These are phyloP conservation scores for Galaxias olidus DNA, from an alignment of 2,797 vertebrate species.

Conservation along the genomic window DNA sequence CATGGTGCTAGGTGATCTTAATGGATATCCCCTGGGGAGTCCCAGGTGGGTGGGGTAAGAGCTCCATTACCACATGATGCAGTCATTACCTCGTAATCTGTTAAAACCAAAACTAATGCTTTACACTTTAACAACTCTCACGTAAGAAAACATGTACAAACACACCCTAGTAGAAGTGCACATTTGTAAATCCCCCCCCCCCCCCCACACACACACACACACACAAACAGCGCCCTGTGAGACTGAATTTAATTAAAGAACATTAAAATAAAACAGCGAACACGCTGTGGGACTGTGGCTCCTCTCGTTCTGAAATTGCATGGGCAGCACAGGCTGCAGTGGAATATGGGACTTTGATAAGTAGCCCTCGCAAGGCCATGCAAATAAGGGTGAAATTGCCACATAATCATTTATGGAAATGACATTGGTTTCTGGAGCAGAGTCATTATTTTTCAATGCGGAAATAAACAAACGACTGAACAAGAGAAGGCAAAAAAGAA, in stretches of 20 bases:
- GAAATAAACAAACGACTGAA: slow-evolving; percentile 35
- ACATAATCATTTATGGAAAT: slow-evolving; percentile 71
- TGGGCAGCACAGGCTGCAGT: slow-evolving; percentile 47
- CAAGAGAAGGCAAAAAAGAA: slow-evolving; percentile 16
- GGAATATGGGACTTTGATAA: slow-evolving; percentile 67
- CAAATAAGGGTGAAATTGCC: slow-evolving; percentile 68
- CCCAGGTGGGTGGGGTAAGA: too few relatives aligned
- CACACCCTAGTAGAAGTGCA: too few relatives aligned
- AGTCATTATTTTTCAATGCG: slow-evolving; percentile 53
- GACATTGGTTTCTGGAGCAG: slow-evolving; percentile 43
- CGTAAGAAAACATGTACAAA: neutral
- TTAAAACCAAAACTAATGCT: too few relatives aligned
- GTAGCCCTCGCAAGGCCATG: slow-evolving; percentile 52
- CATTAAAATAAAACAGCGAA: slow-evolving; percentile 11
- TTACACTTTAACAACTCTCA: too few relatives aligned
- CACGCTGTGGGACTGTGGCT: neutral
- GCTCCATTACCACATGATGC: too few relatives aligned
- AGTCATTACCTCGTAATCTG: too few relatives aligned
- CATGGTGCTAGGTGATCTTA: too few relatives aligned
- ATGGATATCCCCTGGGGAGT: too few relatives aligned
- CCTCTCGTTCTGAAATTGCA: slow-evolving; percentile 32
- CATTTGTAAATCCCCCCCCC: neutral
- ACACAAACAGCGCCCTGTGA: neutral
- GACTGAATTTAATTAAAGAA: slow-evolving; percentile 11
- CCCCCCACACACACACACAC: slow-evolving; percentile 4